Evolutionary conservation across 2,797 vertebrate species (phyloP).

Genomic region (Champsocephalus esox): DNA sequence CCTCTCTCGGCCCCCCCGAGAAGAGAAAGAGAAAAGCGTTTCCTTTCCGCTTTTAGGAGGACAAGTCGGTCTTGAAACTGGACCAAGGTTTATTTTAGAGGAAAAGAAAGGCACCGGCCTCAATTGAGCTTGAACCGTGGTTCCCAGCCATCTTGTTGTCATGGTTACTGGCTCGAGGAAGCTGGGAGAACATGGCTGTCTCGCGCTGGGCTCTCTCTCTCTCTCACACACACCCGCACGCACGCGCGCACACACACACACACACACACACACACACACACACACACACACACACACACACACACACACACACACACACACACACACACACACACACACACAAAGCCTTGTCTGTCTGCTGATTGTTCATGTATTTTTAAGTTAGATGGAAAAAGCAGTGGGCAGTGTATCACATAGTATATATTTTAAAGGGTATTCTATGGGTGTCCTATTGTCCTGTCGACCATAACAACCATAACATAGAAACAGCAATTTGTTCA

Average conservation of each 20-base stretch:
- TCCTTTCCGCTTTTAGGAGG: constrained; percentile 69
- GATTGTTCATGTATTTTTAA: constrained; percentile 64
- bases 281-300: too few relatives aligned
- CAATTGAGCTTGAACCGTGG: constrained; percentile 88
- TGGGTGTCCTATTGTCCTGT: too few relatives aligned
- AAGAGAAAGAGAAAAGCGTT: constrained; percentile 61
- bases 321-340: constrained; percentile 12
- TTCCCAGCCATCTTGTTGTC: constrained; percentile 97
- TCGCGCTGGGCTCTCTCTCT: constrained; percentile 66
- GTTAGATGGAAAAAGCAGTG: constrained; percentile 14
- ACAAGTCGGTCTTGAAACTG: constrained; percentile 79
- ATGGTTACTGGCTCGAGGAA: constrained; percentile 96
- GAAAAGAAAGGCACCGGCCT: constrained; percentile 88
- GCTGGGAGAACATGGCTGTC: constrained; percentile 91
- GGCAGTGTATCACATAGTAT: not conserved
- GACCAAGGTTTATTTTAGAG: constrained; percentile 82
- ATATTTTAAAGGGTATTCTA: not conserved
- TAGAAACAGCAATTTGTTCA: not conserved
- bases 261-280: too few relatives aligned
- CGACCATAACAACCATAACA: too few relatives aligned
- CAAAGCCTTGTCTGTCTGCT: constrained; percentile 41
- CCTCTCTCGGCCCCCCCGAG: constrained; percentile 25
- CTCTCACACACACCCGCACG: not conserved
- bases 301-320: too few relatives aligned
- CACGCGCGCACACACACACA: too few relatives aligned